Percentiles rank a stretch among this genome's conserved stretches.
phyloP scores from a whole-genome alignment of 2,113 vertebrate genomes.

The Meles meles region DNA sequence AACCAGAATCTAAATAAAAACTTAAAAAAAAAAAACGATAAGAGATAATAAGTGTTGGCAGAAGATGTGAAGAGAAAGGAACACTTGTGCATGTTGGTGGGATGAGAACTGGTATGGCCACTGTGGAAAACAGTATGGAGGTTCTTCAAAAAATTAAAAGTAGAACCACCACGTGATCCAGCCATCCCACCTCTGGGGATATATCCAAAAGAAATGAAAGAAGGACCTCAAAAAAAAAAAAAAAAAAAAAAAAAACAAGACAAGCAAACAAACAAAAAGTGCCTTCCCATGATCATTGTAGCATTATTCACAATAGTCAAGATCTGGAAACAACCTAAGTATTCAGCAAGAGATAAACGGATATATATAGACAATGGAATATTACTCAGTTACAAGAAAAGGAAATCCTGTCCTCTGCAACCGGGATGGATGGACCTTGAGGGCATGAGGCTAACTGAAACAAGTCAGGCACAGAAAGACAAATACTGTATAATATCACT shows the following conservation, averaged over 20 bases:
- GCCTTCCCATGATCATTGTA: not conserved
- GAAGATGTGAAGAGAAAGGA: not conserved
- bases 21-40: not conserved
- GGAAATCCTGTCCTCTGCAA: not conserved
- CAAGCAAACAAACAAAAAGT: not conserved
- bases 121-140: not conserved
- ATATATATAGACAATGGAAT: not conserved
- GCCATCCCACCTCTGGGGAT: not conserved
- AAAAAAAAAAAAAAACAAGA: not conserved
- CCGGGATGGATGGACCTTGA: not conserved
- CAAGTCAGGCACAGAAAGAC: not conserved
- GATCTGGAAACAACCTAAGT: not conserved
- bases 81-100: too few species aligned
- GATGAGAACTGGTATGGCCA: too few species aligned
- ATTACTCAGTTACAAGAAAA: not conserved
- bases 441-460: not conserved
- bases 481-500: not conserved
- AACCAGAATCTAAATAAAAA: not conserved
- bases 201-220: not conserved
- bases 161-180: not conserved
- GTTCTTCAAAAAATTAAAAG: not conserved
- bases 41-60: not conserved
- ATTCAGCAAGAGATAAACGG: not conserved
- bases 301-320: not conserved
- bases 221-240: not conserved